phyloP scores from a whole-genome alignment of 2,113 vertebrate species.

The Sinocyclocheilus rhinocerous region DNA sequence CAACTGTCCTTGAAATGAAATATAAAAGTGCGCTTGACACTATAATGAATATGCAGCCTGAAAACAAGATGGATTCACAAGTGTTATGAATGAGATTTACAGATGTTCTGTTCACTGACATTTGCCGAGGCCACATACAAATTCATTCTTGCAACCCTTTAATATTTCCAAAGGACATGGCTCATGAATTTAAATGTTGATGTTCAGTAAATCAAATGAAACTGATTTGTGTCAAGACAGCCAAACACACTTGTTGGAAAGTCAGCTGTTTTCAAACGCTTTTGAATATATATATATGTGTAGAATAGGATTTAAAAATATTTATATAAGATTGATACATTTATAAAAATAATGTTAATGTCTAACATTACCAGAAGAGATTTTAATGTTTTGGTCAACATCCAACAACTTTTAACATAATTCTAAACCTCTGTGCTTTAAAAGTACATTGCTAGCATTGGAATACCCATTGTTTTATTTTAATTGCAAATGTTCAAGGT shows the following conservation, averaged over 20 bases:
- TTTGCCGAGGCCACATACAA: slow-evolving; percentile 30
- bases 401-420: not conserved
- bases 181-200: slow-evolving; percentile 51
- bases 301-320: not conserved
- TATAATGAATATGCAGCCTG: slow-evolving; percentile 30
- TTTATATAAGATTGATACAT: not conserved
- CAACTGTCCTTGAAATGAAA: slow-evolving; percentile 29
- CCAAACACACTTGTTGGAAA: not conserved
- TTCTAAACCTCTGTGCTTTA: no score
- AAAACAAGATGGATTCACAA: slow-evolving; percentile 31
- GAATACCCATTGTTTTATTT: no score
- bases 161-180: slow-evolving; percentile 27
- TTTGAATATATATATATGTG: not conserved
- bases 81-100: slow-evolving; percentile 31
- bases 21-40: not conserved
- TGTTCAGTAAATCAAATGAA: slow-evolving; percentile 19
- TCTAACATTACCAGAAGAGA: not conserved
- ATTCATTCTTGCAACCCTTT: slow-evolving; percentile 26
- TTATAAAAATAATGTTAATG: not conserved
- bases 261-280: not conserved
- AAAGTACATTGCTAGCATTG: no score
- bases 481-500: no score
- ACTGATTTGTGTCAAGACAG: slow-evolving; percentile 34
- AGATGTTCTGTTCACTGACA: slow-evolving; percentile 39
- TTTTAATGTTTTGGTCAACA: not conserved